Base-by-base conservation (phyloP, 2,888 invertebrate species). In the Caenorhabditis doughertyi region DNA sequence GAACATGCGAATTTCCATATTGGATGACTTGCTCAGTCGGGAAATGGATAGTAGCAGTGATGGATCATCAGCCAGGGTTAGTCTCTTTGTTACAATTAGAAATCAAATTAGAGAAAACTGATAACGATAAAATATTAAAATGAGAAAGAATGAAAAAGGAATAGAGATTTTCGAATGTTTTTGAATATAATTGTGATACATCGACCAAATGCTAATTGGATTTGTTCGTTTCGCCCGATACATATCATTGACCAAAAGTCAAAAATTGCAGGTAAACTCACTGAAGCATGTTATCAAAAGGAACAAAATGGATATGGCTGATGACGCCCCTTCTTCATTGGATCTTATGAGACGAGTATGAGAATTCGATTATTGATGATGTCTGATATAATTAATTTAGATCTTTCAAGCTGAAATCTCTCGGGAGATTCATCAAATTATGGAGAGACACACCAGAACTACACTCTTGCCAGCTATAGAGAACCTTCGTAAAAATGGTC, bases 391-490 rank as follows among this genome's bases (percentile, higher is more conserved):
- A 23, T 21, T n/a, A 25, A 49, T 74, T 49, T 71, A 89, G 87
- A 85, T 89, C 18, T 89, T 88, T 72, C 89, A 89, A 85, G 64
- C 67, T 18, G 88, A 89, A 56, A 89, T 89, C 27, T 86, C 85
- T 3, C 72, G 77, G 25, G 89, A 90, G 72, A 84, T 90, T 25
- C 85, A 86, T 62, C 89, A 90, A 58, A 87, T 90, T 25, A 76
- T 90, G 56, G 91, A 91, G 8, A 83, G 91, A 8, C 88, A 91
- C 65, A 81, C 90, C 1, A 77, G 90, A 16, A 89, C 90, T 7
- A 90, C 90, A 0, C 87, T 91, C 39, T 77, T 87, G 35, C 90
- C 90, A n/a, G 91, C 91, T 0, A 89, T 91, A 21, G 91, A 91
- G 70, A 91, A 91, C 71, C 79, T 91, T 47, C 81, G 84, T 42